These are phyloP conservation scores for Sitta europaea DNA, from an alignment of 2,113 vertebrate species.

Conservation along the genomic window DNA sequence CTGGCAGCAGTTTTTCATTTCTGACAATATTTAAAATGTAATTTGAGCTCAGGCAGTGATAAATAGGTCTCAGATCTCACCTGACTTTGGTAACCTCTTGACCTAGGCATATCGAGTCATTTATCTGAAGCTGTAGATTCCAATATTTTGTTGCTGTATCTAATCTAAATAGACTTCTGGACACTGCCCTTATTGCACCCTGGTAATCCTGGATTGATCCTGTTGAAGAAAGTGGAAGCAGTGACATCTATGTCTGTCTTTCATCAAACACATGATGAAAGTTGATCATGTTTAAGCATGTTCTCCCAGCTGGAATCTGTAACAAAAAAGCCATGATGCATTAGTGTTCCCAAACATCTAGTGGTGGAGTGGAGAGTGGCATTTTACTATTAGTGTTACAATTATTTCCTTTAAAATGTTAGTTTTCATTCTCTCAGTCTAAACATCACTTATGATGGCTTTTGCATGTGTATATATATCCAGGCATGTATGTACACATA, in stretches of 20 bases:
- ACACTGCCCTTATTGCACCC: background rate
- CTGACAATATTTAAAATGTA: conserved; percentile 81
- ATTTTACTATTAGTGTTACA: background rate
- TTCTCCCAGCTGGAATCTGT: conserved; percentile 21
- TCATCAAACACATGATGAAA: background rate
- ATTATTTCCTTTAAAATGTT: background rate
- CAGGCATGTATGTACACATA: background rate
- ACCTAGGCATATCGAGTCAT: conserved; percentile 70
- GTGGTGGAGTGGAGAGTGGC: background rate
- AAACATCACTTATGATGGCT: background rate
- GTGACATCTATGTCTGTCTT: background rate
- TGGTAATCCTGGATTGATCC: conserved; percentile 1
- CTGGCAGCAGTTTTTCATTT: conserved; percentile 79
- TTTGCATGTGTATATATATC: background rate
- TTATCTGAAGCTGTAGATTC: conserved; percentile 70
- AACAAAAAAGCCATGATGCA: conserved; percentile 28
- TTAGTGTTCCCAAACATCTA: background rate
- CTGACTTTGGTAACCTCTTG: conserved; percentile 75
- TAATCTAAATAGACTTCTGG: conserved; percentile 59
- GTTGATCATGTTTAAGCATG: conserved; percentile 8
- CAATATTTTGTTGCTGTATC: conserved; percentile 52
- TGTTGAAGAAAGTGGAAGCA: background rate
- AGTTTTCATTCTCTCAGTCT: background rate
- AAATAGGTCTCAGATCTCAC: conserved; percentile 76
- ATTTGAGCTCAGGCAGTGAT: conserved; percentile 77